phyloP scores from a whole-genome alignment of 1,140 invertebrate species.

The Drosophila pruinosa region DNA sequence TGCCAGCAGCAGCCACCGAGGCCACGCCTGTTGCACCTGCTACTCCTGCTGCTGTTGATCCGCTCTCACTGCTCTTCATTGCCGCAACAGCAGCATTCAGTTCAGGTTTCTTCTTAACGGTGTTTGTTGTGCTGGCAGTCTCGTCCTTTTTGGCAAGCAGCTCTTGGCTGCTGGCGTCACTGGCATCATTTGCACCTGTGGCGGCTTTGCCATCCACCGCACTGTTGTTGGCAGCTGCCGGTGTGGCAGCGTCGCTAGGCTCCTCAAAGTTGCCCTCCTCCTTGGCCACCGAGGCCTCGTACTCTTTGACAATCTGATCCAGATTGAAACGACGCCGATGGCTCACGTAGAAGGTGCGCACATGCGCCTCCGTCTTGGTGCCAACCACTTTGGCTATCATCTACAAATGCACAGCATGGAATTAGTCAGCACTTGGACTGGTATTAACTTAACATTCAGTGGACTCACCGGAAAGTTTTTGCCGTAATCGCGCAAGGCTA shows the following conservation, averaged over 20 bases:
- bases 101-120: constrained; percentile 45
- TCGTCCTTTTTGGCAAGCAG: constrained; percentile 47
- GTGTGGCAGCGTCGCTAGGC: neutral
- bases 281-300: constrained; percentile 85
- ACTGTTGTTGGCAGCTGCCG: neutral
- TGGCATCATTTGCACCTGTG: constrained; percentile 20
- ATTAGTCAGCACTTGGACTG: neutral
- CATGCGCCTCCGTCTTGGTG: constrained; percentile 96
- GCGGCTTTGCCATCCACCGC: neutral
- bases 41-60: neutral
- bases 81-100: neutral
- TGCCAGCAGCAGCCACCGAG: neutral
- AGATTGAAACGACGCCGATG: constrained; percentile 95
- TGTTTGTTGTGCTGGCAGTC: neutral
- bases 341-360: constrained; percentile 95
- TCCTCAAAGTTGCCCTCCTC: constrained; percentile 41
- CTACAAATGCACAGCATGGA: constrained; percentile 14
- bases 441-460: neutral
- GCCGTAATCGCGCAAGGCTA: constrained; percentile 96
- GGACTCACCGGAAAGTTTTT: constrained; percentile 91
- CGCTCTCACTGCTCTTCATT: neutral
- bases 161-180: constrained; percentile 9
- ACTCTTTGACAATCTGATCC: constrained; percentile 94
- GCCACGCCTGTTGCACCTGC: neutral
- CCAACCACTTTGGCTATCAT: constrained; percentile 97